phyloP scores from a whole-genome alignment of 2,797 vertebrate species.

The Semaprochilodus insignis region DNA sequence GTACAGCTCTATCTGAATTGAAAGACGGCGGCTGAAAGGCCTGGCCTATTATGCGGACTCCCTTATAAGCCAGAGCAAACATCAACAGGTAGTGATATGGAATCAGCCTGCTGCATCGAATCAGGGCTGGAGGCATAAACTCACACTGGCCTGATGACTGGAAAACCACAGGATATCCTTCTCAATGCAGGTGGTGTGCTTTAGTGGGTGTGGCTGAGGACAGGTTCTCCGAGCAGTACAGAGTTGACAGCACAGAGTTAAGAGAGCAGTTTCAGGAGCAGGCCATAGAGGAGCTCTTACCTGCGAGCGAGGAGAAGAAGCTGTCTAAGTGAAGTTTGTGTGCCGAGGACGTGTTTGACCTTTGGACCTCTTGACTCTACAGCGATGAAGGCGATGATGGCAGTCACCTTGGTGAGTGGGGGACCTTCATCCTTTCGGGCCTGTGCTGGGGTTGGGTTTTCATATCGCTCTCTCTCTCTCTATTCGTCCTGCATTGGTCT shows the following conservation, averaged over 20 bases:
- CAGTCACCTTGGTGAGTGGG: conserved; percentile 36
- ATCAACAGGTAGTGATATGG: not conserved
- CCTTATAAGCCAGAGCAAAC: not conserved
- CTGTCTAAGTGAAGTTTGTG: not conserved
- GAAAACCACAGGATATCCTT: conserved; percentile 26
- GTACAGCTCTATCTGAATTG: not conserved
- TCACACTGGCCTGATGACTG: not conserved
- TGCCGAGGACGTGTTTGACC: not conserved
- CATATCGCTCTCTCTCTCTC: too few species aligned
- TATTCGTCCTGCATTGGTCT: too few species aligned
- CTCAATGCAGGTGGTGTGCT: conserved; percentile 10
- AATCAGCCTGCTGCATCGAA: not conserved
- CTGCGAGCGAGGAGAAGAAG: not conserved
- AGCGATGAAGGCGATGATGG: not conserved
- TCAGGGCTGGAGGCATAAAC: not conserved
- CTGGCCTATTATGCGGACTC: not conserved
- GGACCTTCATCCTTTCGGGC: conserved; percentile 4
- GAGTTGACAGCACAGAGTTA: not conserved
- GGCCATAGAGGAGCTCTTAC: not conserved
- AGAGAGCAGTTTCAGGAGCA: not conserved
- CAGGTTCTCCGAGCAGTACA: not conserved
- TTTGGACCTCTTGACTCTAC: not conserved
- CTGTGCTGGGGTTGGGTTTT: not conserved
- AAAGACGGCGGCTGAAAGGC: not conserved
- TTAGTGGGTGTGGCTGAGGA: conserved; percentile 24